These are phyloP conservation scores for Drosophila varians DNA, from an alignment of 1,140 invertebrate genomes.

Conservation along the genomic window DNA sequence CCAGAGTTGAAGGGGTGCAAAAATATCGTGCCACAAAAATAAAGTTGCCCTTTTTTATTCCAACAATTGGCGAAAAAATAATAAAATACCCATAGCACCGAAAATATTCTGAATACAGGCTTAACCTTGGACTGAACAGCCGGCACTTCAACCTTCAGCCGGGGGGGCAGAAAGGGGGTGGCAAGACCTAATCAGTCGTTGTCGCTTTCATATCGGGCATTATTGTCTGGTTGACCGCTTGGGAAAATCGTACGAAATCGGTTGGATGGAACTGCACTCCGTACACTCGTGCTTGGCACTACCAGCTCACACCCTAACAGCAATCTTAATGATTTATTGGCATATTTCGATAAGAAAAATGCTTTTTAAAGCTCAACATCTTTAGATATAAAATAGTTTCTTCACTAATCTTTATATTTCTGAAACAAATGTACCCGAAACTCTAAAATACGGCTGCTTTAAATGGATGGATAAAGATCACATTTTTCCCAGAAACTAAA, in stretches of 20 bases:
- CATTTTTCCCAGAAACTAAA: constrained; percentile 3
- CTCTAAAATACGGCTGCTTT: neutral
- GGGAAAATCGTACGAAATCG: constrained; percentile 16
- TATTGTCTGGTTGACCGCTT: constrained; percentile 7
- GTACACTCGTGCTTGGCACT: constrained; percentile 38
- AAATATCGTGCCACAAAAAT: constrained; percentile 7
- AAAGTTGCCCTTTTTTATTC: constrained; percentile 3
- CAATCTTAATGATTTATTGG: constrained; percentile 27
- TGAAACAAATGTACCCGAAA: too few species aligned
- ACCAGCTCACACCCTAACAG: constrained; percentile 10
- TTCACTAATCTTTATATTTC: too few species aligned
- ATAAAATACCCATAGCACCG: too few species aligned
- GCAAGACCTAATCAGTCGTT: constrained; percentile 54
- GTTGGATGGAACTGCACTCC: neutral
- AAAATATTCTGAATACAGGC: constrained; percentile 41
- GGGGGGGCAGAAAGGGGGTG: neutral
- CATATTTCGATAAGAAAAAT: constrained; percentile 10
- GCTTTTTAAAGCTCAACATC: too few species aligned
- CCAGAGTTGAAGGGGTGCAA: constrained; percentile 17
- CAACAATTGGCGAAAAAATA: neutral
- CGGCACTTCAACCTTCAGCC: constrained; percentile 22
- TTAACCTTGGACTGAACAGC: constrained; percentile 64
- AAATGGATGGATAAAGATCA: neutral
- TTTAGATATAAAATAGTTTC: too few species aligned
- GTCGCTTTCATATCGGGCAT: constrained; percentile 33